These are phyloP conservation scores for Neolamprologus cancellatus DNA, from an alignment of 2,113 vertebrate genomes.

Conservation along the genomic window DNA sequence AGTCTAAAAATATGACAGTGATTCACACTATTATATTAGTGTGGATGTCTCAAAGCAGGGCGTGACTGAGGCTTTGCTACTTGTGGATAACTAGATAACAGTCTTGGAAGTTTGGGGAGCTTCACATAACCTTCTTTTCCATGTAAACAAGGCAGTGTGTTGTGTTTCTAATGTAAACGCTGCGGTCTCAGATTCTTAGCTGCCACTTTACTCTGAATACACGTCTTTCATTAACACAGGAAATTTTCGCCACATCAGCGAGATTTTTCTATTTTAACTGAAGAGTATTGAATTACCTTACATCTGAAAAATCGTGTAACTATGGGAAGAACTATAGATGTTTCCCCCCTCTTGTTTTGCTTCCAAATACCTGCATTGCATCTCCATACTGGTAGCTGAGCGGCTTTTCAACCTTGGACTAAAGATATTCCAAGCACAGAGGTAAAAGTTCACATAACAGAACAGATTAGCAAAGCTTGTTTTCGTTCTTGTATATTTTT, in stretches of 20 bases:
- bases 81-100: not conserved
- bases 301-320: not conserved
- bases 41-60: not conserved
- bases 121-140: not conserved
- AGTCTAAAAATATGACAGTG: not conserved
- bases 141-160: not conserved
- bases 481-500: not conserved
- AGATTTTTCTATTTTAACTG: not conserved
- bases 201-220: not conserved
- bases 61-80: not conserved
- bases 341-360: not conserved
- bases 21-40: not conserved
- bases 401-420: slow-evolving; percentile 1
- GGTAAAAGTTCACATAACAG: slow-evolving; percentile 1
- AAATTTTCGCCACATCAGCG: not conserved
- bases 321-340: not conserved
- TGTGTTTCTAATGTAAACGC: slow-evolving; percentile 29
- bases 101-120: not conserved
- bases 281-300: not conserved
- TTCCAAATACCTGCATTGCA: not conserved
- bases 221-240: not conserved
- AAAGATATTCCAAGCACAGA: not conserved
- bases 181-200: not conserved
- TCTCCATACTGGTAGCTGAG: not conserved
- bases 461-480: not conserved